Evolutionary conservation across 2,888 invertebrate species (phyloP), one percentile per base, ranked within the genome.

Genomic region (Galerucella pusilla): DNA sequence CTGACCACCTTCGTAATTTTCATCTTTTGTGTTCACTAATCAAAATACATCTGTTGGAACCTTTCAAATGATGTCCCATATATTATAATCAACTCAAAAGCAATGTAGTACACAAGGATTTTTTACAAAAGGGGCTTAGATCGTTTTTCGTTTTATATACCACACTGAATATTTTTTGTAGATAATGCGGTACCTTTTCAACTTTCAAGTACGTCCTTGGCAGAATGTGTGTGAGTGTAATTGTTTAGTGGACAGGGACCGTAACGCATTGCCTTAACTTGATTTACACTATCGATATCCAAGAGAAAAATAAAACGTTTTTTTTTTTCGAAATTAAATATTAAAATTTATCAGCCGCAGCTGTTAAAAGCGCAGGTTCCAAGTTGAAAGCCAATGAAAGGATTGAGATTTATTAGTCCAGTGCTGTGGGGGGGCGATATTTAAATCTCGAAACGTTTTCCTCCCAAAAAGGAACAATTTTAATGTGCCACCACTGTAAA

Each of bases 11-110:
- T 20, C 71, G 64, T 64, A 71, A 71, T 71, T 64, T 71, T 57
- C 25, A 16, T 64, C 54, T 45, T 71, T 71, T 71, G 71, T 71
- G 28, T 49, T 71, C 25, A 49, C 52, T 71, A 71, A 64, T 71
- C 64, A 71, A 71, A 71, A 71, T 64, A 68, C 59, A 57, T n/a
- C 45, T 35, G 59, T 42, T 49, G 71, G 64, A 52, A 71, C 71
- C 71, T 84, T 79, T 83, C 82, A 82, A 84, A 84, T 84, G 83
- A 84, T 83, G 82, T 80, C 80, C 81, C 83, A 84, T 84, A 84
- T 82, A 82, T 84, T 84, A 83, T 83, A 84, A 84, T 84, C 83
- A 84, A 80, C 79, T 65, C n/a, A 54, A 12, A 63, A 64, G 11
- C 54, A 67, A 54, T 52, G 71, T 16, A n/a, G 63, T 63, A 63